Base-by-base conservation (phyloP, 2,113 vertebrate species). In the Acanthisitta chloris region DNA sequence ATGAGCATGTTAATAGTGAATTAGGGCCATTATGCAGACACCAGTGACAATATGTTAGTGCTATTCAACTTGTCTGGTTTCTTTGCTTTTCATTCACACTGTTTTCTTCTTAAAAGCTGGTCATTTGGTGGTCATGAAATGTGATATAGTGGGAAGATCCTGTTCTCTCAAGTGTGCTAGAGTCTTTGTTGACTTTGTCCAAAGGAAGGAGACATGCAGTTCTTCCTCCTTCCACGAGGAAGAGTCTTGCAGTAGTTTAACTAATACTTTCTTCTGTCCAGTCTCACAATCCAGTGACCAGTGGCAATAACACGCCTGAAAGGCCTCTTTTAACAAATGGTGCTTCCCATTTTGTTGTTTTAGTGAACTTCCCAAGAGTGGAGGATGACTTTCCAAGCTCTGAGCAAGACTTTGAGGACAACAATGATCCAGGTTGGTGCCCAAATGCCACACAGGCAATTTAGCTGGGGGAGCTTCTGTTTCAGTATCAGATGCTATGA, bases 281-380 rank as follows among this genome's bases (percentile, higher is more conserved):
- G 52, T 69, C 81, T 54, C 17, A 4, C 31, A 59, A 51, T 67
- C 78, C 73, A 58, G 24, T 51, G n/a, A 86, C 23, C 14, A 12
- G 43, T 55, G 40, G 88, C 77, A 79, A 33, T 74, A 51, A 34
- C 58, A 80, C 13, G 20, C 18, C 31, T 7, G 2, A 51, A 36
- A 88, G 15, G 14, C 21, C 64, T 89, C 88, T 81, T 93, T 94
- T 88, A 82, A 92, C 82, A 83, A 71, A 81, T 4, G 26, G 26
- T 65, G 34, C 80, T 94, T 97, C 58, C 69, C 72, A 90, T 94
- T 95, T 96, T 97, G 93, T 97, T 86, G 36, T 98, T 97, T 46
- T 33, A 98, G 98, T 98, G 94, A 97, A 98, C 86, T 97, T 98
- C 70, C 97, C 98, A 73, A 90, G 91, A 72, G 74, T 94, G 92